Conservation (phyloP, 2,888 invertebrate genomes). For the Diadromus collaris region DNA sequence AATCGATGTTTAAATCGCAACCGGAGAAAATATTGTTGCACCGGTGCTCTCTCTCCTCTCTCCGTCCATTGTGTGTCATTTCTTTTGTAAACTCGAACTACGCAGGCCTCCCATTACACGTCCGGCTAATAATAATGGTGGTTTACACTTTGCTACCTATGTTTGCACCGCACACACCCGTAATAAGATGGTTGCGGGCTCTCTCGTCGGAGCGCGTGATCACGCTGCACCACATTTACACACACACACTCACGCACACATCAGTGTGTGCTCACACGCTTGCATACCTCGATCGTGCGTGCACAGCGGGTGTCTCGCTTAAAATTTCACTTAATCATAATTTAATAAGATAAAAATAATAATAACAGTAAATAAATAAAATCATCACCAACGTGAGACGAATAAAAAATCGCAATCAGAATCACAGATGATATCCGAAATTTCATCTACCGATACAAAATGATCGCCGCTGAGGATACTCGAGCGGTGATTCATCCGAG, state of each 20-base stretch:
- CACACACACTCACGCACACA: background rate
- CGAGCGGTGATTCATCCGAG: slow-evolving; percentile 43
- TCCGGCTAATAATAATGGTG: slow-evolving; percentile 73
- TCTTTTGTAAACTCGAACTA: slow-evolving; percentile 47
- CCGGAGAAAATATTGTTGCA: slow-evolving; percentile 64
- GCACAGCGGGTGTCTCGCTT: slow-evolving; percentile 67
- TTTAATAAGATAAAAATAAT: slow-evolving; percentile 1
- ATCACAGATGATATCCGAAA: slow-evolving; percentile 4
- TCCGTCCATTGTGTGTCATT: slow-evolving; percentile 50
- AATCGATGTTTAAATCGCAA: slow-evolving; percentile 65
- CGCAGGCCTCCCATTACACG: slow-evolving; percentile 67
- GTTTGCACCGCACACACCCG: slow-evolving; percentile 67
- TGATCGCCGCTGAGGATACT: background rate
- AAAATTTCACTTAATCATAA: slow-evolving; percentile 13
- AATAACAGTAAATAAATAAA: slow-evolving; percentile 1
- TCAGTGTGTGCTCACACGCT: background rate
- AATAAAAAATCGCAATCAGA: background rate
- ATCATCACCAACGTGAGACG: background rate
- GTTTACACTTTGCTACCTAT: slow-evolving; percentile 75
- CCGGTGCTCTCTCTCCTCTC: slow-evolving; percentile 52
- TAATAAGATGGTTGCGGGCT: slow-evolving; percentile 69
- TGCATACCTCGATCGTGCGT: slow-evolving; percentile 35
- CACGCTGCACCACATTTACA: slow-evolving; percentile 51
- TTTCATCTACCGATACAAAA: background rate
- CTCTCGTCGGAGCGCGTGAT: slow-evolving; percentile 60